Conservation (phyloP, 2,888 invertebrate species). For the Leptinotarsa haldemani region DNA sequence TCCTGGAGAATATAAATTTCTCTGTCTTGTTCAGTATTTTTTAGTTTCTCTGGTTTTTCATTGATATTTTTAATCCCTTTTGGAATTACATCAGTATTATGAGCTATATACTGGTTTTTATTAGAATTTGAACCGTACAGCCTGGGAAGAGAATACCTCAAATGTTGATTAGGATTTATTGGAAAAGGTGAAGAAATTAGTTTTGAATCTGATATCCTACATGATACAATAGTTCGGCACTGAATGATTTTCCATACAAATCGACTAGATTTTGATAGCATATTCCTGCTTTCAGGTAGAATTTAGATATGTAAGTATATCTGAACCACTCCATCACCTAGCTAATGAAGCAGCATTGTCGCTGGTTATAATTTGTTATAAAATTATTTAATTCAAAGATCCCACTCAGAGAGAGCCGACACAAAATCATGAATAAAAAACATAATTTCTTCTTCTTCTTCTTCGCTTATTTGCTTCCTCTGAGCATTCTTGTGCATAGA, state of each 20-base stretch:
- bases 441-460: too few relatives aligned
- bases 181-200: background rate
- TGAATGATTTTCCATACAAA: background rate
- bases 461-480: too few relatives aligned
- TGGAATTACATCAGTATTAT: slow-evolving; percentile 17
- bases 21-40: slow-evolving; percentile 71
- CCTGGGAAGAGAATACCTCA: background rate
- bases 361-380: too few relatives aligned
- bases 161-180: background rate
- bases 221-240: background rate
- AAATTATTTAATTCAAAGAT: too few relatives aligned
- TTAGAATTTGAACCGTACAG: background rate
- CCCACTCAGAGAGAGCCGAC: too few relatives aligned
- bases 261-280: background rate
- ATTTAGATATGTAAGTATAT: too few relatives aligned
- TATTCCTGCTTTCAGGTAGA: background rate
- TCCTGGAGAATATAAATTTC: slow-evolving; percentile 77
- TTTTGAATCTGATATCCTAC: background rate
- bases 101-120: background rate
- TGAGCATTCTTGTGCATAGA: too few relatives aligned
- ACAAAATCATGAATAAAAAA: too few relatives aligned
- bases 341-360: too few relatives aligned
- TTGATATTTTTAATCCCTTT: slow-evolving; percentile 63
- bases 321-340: too few relatives aligned
- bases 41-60: slow-evolving; percentile 73